A percentile compares a stretch with the other conserved stretches of the same genome.
Conservation (phyloP, 92 coral and sea anemone species). For the Muricea muricata region DNA sequence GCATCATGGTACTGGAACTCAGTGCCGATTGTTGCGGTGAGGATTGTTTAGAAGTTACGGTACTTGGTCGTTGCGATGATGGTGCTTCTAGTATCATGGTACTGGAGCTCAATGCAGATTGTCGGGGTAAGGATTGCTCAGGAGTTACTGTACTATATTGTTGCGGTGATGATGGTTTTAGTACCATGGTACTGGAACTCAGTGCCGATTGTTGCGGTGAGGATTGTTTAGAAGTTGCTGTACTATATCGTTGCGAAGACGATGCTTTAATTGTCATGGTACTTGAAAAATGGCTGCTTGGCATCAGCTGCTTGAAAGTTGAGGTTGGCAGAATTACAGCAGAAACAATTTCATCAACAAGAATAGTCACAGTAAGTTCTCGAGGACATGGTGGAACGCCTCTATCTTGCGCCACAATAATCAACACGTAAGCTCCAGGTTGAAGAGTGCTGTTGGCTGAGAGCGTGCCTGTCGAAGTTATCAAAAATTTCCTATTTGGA, state of each 20-base stretch:
- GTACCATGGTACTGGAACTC: background rate
- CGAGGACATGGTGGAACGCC: conserved; percentile 28
- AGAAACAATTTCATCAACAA: background rate
- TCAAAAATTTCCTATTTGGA: background rate
- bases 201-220: background rate
- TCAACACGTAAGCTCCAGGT: conserved; percentile 32
- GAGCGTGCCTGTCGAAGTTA: background rate
- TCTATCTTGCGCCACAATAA: conserved; percentile 19
- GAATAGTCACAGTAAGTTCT: conserved; percentile 6
- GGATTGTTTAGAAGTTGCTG: background rate
- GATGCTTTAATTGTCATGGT: background rate
- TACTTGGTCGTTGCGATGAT: background rate
- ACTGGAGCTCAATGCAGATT: background rate
- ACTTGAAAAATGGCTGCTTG: background rate
- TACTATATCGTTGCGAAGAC: background rate
- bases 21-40: background rate
- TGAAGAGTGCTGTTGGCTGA: background rate
- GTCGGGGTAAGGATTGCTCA: background rate
- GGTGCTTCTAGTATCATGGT: background rate
- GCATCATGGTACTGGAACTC: background rate
- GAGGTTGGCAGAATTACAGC: background rate
- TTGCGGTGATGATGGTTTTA: background rate
- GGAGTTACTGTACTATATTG: background rate
- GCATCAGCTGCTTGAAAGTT: background rate
- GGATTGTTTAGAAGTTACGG: background rate